These are phyloP conservation scores for Drosophila bunnanda DNA, from an alignment of 2,888 invertebrate genomes.

Conservation along the genomic window DNA sequence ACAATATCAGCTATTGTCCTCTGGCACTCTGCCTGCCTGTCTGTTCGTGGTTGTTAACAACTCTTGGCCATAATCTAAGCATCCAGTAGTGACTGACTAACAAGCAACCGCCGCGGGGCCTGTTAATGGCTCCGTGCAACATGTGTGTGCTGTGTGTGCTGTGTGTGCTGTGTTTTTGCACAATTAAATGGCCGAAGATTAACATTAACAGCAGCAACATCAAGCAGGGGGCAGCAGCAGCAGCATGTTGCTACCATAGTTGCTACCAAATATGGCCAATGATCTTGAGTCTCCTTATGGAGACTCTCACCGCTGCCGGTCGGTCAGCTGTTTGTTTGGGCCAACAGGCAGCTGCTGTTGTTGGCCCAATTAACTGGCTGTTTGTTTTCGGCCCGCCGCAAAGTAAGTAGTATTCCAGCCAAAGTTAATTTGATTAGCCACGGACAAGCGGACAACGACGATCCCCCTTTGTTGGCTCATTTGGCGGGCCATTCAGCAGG, in stretches of 20 bases:
- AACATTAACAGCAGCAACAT: not conserved
- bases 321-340: constrained; percentile 14
- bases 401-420: not conserved
- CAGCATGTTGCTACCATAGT: constrained; percentile 21
- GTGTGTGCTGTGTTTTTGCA: constrained; percentile 1
- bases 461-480: constrained; percentile 24
- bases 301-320: not conserved
- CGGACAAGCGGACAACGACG: constrained; percentile 47
- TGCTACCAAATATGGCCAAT: constrained; percentile 39
- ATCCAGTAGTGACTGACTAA: not conserved
- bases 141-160: not conserved
- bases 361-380: constrained; percentile 36
- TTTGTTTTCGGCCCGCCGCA: constrained; percentile 19
- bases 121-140: not conserved
- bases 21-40: not conserved
- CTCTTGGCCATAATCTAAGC: constrained; percentile 7
- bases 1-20: not conserved
- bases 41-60: constrained; percentile 1
- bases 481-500: constrained; percentile 20
- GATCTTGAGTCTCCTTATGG: constrained; percentile 39
- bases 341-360: constrained; percentile 13
- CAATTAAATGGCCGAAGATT: constrained; percentile 5
- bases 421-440: constrained; percentile 68
- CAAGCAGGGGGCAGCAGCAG: constrained; percentile 23
- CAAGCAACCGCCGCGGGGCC: not conserved